These are phyloP conservation scores for Propithecus coquereli DNA, from an alignment of 2,113 vertebrate species.

Conservation along the genomic window DNA sequence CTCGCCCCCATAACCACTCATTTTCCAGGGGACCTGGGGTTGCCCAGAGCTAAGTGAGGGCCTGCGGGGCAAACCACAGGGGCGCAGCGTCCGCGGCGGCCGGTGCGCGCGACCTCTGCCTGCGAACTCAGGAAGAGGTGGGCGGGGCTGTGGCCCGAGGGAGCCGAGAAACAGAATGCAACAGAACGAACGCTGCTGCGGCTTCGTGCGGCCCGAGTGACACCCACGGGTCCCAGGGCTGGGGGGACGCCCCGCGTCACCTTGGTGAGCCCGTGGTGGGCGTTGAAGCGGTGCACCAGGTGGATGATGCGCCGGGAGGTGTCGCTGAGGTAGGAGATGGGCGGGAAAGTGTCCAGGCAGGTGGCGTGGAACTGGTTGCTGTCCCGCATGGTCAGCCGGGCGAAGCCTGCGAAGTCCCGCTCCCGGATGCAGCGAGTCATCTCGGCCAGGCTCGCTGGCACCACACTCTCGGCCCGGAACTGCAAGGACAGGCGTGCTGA, in stretches of 20 bases:
- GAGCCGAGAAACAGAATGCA: not conserved
- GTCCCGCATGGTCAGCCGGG: constrained; percentile 94
- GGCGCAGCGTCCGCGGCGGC: accelerated
- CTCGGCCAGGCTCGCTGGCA: constrained; percentile 87
- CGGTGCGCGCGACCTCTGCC: not conserved
- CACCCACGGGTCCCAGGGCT: not conserved
- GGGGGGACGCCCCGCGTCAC: constrained; percentile 61
- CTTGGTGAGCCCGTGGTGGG: constrained; percentile 85
- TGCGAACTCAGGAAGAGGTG: not conserved
- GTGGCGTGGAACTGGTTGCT: constrained; percentile 98
- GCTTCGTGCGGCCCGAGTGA: not conserved
- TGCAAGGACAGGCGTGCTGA: constrained; percentile 46
- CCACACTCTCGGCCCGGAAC: constrained; percentile 90
- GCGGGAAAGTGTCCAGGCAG: constrained; percentile 96
- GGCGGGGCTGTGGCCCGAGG: not conserved
- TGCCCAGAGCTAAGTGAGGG: not conserved
- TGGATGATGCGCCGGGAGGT: constrained; percentile 87
- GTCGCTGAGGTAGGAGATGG: constrained; percentile 94
- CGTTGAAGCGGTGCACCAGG: constrained; percentile 91
- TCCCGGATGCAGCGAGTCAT: constrained; percentile 86
- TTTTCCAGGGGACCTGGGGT: accelerated
- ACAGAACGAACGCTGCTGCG: accelerated
- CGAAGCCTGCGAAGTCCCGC: constrained; percentile 90
- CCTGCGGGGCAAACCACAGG: accelerated
- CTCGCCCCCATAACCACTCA: not conserved